These are phyloP conservation scores for Centroberyx gerrardi DNA, from an alignment of 2,797 vertebrate species.

Conservation along the genomic window DNA sequence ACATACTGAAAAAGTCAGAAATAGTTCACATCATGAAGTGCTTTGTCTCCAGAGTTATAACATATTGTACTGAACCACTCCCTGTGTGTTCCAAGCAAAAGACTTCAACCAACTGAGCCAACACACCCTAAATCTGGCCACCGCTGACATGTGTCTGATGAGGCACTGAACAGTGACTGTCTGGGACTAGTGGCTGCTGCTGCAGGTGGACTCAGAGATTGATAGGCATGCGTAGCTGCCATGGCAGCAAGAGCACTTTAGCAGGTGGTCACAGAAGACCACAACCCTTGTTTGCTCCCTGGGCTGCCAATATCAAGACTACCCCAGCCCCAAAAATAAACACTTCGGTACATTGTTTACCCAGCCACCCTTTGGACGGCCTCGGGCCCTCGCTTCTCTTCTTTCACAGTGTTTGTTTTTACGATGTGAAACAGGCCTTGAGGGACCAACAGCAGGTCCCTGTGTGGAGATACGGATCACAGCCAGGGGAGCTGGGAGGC, in stretches of 20 bases:
- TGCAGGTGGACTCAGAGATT: conserved; percentile 16
- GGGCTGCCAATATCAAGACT: conserved; percentile 44
- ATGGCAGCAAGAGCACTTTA: conserved; percentile 6
- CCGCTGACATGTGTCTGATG: background rate
- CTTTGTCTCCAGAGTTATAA: conserved; percentile 3
- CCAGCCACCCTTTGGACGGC: conserved; percentile 53
- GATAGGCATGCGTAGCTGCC: background rate
- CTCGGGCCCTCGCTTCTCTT: conserved; percentile 41
- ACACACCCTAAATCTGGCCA: background rate
- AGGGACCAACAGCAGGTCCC: conserved; percentile 71
- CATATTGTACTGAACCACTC: background rate
- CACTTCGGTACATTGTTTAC: conserved; percentile 68
- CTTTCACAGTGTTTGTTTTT: conserved; percentile 76
- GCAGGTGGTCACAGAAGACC: conserved; percentile 34
- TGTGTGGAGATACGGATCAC: conserved; percentile 70
- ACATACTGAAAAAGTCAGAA: conserved; percentile 7
- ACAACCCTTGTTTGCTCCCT: conserved; percentile 27
- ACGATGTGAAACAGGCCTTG: conserved; percentile 71
- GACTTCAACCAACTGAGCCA: background rate
- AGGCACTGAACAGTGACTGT: background rate
- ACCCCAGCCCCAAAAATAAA: conserved; percentile 59
- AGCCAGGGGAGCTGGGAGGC: conserved; percentile 54
- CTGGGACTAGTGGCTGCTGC: background rate
- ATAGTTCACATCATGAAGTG: conserved; percentile 9
- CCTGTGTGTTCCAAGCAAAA: background rate